Conservation (phyloP, 2,888 invertebrate species). For the Dryomyza anilis region DNA sequence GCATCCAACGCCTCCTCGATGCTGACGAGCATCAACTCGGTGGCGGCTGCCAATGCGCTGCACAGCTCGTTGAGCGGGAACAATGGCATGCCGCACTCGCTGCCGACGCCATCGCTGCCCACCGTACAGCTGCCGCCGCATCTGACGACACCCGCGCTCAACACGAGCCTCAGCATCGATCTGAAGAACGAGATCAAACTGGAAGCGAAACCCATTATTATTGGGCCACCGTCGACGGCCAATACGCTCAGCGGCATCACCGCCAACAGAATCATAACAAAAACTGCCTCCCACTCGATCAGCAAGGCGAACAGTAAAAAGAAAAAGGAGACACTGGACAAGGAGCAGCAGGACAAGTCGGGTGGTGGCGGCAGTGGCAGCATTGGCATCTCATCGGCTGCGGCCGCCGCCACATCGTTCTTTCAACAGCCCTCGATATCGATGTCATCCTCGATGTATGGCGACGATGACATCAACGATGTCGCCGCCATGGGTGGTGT, state of each 20-base stretch:
- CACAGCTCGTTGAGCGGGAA: constrained; percentile 29
- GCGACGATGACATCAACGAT: constrained; percentile 97
- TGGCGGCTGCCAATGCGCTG: constrained; percentile 44
- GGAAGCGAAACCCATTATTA: constrained; percentile 34
- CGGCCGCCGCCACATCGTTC: constrained; percentile 59
- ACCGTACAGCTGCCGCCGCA: constrained; percentile 54
- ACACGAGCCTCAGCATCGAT: constrained; percentile 34
- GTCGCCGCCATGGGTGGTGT: constrained; percentile 99
- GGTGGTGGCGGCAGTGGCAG: too few relatives aligned
- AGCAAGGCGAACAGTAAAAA: constrained; percentile 71
- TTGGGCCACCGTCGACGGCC: constrained; percentile 23
- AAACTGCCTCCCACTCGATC: constrained; percentile 60
- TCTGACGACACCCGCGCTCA: constrained; percentile 40
- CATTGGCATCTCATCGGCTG: constrained; percentile 38
- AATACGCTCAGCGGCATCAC: constrained; percentile 24
- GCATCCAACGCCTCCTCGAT: constrained; percentile 46
- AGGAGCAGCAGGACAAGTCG: constrained; percentile 50
- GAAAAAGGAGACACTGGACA: constrained; percentile 74
- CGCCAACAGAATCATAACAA: constrained; percentile 48
- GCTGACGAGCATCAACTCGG: constrained; percentile 53
- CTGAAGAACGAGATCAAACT: constrained; percentile 47
- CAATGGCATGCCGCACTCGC: constrained; percentile 30
- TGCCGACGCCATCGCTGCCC: constrained; percentile 55
- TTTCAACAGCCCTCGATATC: constrained; percentile 64
- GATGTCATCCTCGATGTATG: constrained; percentile 65